A percentile compares a stretch with the other conserved stretches of the same genome.
These are phyloP conservation scores for Phortica okadai DNA, from an alignment of 2,888 invertebrate genomes.

Conservation along the genomic window DNA sequence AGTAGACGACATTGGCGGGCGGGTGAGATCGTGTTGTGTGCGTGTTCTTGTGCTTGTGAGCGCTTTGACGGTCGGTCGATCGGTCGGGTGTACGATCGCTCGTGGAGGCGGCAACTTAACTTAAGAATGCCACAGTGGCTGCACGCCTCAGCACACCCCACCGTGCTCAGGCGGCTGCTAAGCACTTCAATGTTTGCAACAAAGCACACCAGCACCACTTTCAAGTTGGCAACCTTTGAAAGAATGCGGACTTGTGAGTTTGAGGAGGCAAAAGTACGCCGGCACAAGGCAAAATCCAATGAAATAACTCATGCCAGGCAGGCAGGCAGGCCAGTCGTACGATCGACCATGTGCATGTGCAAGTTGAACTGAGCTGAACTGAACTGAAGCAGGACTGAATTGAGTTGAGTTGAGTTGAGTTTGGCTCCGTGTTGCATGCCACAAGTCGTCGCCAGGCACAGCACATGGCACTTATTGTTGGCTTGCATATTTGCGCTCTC, in stretches of 20 bases:
- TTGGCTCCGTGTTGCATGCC: slow-evolving; percentile 16
- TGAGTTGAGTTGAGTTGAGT: background rate
- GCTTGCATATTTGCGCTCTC: background rate
- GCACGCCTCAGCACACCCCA: slow-evolving; percentile 17
- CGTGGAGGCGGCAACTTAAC: background rate
- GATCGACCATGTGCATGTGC: no score
- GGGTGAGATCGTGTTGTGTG: background rate
- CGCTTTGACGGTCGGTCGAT: background rate
- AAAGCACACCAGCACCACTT: slow-evolving; percentile 48
- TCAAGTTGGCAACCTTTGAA: slow-evolving; percentile 74
- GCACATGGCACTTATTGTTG: slow-evolving; percentile 28
- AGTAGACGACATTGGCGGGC: slow-evolving; percentile 23
- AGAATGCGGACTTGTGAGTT: slow-evolving; percentile 73
- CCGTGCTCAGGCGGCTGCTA: slow-evolving; percentile 37
- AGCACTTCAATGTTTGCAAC: background rate
- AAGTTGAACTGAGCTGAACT: no score
- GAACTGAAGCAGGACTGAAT: background rate
- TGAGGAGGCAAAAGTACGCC: slow-evolving; percentile 53
- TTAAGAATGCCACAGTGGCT: slow-evolving; percentile 7
- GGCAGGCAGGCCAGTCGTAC: background rate
- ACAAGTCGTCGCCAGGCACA: slow-evolving; percentile 13
- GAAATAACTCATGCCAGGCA: slow-evolving; percentile 62
- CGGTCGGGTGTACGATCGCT: background rate
- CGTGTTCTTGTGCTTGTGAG: background rate
- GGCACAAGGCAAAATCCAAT: slow-evolving; percentile 43